Conservation (phyloP, 2,888 invertebrate genomes). For the Hypolimnas misippus region DNA sequence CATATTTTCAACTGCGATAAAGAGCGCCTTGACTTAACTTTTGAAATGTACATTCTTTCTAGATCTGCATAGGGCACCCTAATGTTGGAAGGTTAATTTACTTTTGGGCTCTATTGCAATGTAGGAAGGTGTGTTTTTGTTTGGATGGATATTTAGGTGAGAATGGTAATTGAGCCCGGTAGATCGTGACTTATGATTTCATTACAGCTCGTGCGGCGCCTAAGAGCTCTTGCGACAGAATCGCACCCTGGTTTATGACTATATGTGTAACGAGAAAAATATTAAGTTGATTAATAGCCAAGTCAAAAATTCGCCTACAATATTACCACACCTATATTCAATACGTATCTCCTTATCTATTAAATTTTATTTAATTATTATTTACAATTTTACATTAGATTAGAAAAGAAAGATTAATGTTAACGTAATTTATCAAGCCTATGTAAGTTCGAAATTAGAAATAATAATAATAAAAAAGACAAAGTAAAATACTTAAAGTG, state of each 20-base stretch:
- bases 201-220: constrained; percentile 62
- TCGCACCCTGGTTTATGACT: constrained; percentile 37
- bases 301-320: too few relatives aligned
- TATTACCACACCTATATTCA: too few relatives aligned
- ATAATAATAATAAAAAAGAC: too few relatives aligned
- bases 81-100: constrained; percentile 9
- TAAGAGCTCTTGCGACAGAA: constrained; percentile 47
- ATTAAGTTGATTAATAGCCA: not conserved
- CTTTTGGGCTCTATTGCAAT: constrained; percentile 15
- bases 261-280: constrained; percentile 13
- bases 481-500: too few relatives aligned
- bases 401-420: too few relatives aligned
- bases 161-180: constrained; percentile 47
- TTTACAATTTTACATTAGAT: too few relatives aligned
- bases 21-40: constrained; percentile 44
- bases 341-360: too few relatives aligned
- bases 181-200: constrained; percentile 73
- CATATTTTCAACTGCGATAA: constrained; percentile 21
- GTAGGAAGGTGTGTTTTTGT: constrained; percentile 27
- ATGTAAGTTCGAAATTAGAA: too few relatives aligned
- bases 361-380: too few relatives aligned
- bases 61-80: constrained; percentile 37
- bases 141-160: constrained; percentile 31
- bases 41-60: constrained; percentile 47
- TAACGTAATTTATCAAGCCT: too few relatives aligned